Percentiles rank a stretch among this genome's conserved stretches.
Evolutionary conservation across 2,888 invertebrate species (phyloP).

Genomic region (Eupithecia pulchellata): DNA sequence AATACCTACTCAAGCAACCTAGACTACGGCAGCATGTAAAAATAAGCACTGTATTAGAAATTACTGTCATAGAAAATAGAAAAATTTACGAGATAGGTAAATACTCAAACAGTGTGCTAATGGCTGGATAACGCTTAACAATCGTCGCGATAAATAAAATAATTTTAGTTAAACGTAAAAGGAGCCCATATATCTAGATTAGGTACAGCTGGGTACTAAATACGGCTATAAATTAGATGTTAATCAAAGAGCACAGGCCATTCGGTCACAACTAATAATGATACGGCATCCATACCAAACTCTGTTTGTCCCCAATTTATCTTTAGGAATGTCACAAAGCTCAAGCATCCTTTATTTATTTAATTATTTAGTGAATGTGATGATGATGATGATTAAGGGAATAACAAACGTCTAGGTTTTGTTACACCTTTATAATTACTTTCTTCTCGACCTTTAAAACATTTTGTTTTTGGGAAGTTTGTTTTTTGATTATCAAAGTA

Average conservation of each 20-base stretch:
- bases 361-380: too few relatives aligned
- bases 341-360: too few relatives aligned
- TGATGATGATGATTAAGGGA: too few relatives aligned
- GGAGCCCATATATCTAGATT: constrained; percentile 65
- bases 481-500: too few relatives aligned
- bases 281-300: constrained; percentile 47
- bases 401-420: too few relatives aligned
- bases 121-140: not conserved
- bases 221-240: constrained; percentile 56
- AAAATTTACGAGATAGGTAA: too few relatives aligned
- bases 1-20: too few relatives aligned
- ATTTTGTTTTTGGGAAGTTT: not conserved
- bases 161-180: constrained; percentile 39
- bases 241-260: constrained; percentile 56
- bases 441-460: not conserved
- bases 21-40: too few relatives aligned
- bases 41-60: too few relatives aligned
- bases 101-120: not conserved
- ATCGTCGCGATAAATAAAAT: constrained; percentile 25
- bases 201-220: constrained; percentile 56
- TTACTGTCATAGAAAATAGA: too few relatives aligned
- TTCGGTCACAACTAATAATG: constrained; percentile 56
- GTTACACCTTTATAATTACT: too few relatives aligned
- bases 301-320: constrained; percentile 50
- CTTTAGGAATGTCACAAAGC: constrained; percentile 50